phyloP scores from a whole-genome alignment of 1,140 invertebrate genomes.

The Pollicipes pollicipes region DNA sequence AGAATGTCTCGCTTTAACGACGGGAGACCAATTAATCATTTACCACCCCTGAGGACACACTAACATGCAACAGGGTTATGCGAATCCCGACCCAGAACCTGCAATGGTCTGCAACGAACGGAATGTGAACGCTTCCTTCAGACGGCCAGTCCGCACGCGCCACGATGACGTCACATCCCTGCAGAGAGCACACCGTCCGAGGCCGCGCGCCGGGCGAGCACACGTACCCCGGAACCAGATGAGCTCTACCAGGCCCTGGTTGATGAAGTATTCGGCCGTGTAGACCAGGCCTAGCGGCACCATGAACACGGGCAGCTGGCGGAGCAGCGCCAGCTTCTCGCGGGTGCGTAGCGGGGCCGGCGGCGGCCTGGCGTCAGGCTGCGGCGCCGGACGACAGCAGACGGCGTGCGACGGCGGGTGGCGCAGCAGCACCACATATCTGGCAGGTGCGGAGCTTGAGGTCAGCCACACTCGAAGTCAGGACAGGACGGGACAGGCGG shows the following conservation, averaged over 20 bases:
- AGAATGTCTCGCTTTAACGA: too few relatives aligned
- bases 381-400: not conserved
- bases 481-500: too few relatives aligned
- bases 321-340: constrained; percentile 38
- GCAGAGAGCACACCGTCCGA: too few relatives aligned
- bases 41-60: too few relatives aligned
- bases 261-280: constrained; percentile 77
- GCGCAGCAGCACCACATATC: not conserved
- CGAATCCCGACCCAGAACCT: too few relatives aligned
- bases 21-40: too few relatives aligned
- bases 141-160: too few relatives aligned
- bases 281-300: constrained; percentile 61
- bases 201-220: not conserved
- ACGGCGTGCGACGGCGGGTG: constrained; percentile 29
- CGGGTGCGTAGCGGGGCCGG: constrained; percentile 26
- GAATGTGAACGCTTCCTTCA: too few relatives aligned
- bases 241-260: constrained; percentile 51
- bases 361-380: not conserved
- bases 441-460: not conserved
- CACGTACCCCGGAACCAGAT: constrained; percentile 7
- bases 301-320: constrained; percentile 54
- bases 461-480: too few relatives aligned
- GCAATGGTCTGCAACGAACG: too few relatives aligned
- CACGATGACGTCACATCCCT: too few relatives aligned
- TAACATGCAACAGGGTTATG: too few relatives aligned